These are phyloP conservation scores for Dicrurus megarhynchus DNA, from an alignment of 2,113 vertebrate species.

Conservation along the genomic window DNA sequence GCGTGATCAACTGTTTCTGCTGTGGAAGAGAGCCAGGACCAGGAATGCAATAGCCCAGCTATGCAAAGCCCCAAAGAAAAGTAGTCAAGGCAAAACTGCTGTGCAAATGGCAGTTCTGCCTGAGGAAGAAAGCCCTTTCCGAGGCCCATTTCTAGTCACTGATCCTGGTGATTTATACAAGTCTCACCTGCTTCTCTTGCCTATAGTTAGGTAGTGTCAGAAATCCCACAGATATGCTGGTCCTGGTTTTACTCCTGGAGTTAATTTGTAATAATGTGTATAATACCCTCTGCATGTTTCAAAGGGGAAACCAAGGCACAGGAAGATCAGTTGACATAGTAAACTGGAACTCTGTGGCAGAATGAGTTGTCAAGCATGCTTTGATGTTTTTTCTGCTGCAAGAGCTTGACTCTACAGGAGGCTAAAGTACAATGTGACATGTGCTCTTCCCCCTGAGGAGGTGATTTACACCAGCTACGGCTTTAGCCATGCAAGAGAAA, in stretches of 20 bases:
- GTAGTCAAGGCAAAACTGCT: not conserved
- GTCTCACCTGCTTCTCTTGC: not conserved
- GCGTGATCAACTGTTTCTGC: not conserved
- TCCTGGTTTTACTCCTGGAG: not conserved
- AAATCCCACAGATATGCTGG: not conserved
- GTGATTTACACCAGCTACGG: not conserved
- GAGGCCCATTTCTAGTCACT: not conserved
- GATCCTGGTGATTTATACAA: not conserved
- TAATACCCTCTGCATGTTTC: not conserved
- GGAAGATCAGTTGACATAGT: not conserved
- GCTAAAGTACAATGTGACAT: not conserved
- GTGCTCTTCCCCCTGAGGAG: not conserved
- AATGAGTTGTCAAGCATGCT: not conserved
- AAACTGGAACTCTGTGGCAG: not conserved
- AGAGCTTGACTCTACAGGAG: not conserved
- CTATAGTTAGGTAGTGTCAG: not conserved
- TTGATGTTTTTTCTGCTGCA: not conserved
- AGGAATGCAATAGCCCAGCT: not conserved
- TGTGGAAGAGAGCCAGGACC: conserved; percentile 6
- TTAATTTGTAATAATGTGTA: not conserved
- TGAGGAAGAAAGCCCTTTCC: not conserved
- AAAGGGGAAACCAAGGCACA: not conserved
- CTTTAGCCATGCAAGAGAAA: not conserved
- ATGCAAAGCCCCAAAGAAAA: not conserved
- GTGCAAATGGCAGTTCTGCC: not conserved